phyloP scores from a whole-genome alignment of 35 echinoderm and acorn worm species.

The Chiridota heheva region DNA sequence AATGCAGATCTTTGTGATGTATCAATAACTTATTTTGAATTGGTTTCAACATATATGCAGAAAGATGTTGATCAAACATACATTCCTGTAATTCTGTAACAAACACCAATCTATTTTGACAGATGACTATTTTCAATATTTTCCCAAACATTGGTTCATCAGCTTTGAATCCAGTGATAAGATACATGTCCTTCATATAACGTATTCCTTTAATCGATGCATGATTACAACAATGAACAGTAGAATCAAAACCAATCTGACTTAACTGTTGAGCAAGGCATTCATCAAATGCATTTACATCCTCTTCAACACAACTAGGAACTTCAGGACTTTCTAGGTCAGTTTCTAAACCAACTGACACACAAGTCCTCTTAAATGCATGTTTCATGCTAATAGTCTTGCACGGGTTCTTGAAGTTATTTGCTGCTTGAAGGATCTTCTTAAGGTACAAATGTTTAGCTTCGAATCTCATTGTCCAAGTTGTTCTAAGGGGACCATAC shows the following conservation, averaged over 20 bases:
- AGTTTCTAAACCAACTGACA: background rate
- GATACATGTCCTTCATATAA: conserved; percentile 5
- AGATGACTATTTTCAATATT: conserved; percentile 24
- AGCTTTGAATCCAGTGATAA: conserved; percentile 1
- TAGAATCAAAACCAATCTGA: background rate
- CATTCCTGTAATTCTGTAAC: conserved; percentile 3
- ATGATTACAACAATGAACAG: conserved; percentile 13
- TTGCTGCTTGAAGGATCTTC: background rate
- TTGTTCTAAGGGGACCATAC: conserved; percentile 39
- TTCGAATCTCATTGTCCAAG: conserved; percentile 48
- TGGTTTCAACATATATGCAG: conserved; percentile 3
- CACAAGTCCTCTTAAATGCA: conserved; percentile 4
- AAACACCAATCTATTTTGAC: conserved; percentile 2
- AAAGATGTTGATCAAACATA: conserved; percentile 17
- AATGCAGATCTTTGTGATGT: conserved; percentile 8
- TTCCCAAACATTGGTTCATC: conserved; percentile 37
- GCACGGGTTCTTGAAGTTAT: conserved; percentile 47
- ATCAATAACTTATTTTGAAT: background rate
- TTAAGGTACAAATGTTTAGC: conserved; percentile 45
- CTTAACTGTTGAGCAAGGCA: background rate
- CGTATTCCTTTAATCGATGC: conserved; percentile 20
- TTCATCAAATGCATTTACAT: background rate
- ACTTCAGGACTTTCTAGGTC: background rate
- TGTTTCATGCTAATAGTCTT: conserved; percentile 24
- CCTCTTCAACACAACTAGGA: background rate